These are phyloP conservation scores for Chascanopsetta lugubris DNA, from an alignment of 2,113 vertebrate species.

Conservation along the genomic window DNA sequence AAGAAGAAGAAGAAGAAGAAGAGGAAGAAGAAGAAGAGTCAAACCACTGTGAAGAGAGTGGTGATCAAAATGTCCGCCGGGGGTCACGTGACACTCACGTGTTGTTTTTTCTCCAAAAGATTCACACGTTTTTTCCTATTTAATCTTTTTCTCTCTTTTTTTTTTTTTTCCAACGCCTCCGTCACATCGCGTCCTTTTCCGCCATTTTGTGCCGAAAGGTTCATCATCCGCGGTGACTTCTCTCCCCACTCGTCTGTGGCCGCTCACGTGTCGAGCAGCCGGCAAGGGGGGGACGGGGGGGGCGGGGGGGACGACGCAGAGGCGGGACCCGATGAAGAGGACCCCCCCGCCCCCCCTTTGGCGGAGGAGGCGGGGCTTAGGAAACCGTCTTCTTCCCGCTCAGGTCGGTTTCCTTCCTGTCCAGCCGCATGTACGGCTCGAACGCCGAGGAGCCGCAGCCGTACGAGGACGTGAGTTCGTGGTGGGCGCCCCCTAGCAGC, in stretches of 20 bases:
- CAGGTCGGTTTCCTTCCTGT: constrained; percentile 81
- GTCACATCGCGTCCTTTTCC: constrained; percentile 48
- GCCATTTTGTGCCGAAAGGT: constrained; percentile 48
- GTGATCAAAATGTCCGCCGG: constrained; percentile 56
- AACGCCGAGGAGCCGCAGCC: constrained; percentile 90
- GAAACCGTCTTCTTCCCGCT: constrained; percentile 84
- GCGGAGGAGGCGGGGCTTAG: constrained; percentile 59
- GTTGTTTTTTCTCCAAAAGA: constrained; percentile 39
- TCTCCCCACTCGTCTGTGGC: constrained; percentile 2
- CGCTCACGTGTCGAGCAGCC: constrained; percentile 21
- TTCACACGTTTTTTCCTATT: constrained; percentile 46
- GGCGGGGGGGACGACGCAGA: constrained; percentile 11
- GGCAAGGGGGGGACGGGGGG: constrained; percentile 5
- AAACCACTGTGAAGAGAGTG: constrained; percentile 69
- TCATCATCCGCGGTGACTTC: constrained; percentile 1
- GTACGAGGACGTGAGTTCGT: constrained; percentile 82
- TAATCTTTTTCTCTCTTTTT: constrained; percentile 31
- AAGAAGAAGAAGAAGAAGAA: constrained; percentile 43
- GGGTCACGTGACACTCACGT: constrained; percentile 52
- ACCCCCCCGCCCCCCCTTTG: constrained; percentile 2
- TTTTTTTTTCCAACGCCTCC: constrained; percentile 27
- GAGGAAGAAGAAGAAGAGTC: constrained; percentile 45
- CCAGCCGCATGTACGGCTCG: constrained; percentile 89
- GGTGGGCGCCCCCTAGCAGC: constrained; percentile 81
- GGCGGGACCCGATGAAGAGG: not conserved